phyloP scores from a whole-genome alignment of 2,888 invertebrate genomes.

The Epicampocera succincta region DNA sequence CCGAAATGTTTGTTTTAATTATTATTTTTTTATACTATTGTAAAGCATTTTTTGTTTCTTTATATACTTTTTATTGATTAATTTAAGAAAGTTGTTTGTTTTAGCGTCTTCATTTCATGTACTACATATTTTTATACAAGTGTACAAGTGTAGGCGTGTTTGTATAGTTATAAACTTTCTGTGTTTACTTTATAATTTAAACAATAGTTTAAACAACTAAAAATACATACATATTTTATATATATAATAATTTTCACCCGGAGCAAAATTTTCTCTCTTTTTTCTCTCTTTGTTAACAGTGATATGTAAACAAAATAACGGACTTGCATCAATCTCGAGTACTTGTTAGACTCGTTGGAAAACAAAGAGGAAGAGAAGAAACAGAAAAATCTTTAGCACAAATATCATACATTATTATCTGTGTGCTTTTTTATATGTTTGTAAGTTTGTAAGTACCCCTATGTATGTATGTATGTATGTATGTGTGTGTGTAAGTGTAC shows the following conservation, averaged over 20 bases:
- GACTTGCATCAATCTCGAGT: too few species aligned
- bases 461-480: background rate
- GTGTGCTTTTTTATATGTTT: background rate
- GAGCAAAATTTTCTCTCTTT: too few species aligned
- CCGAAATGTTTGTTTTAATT: constrained; percentile 39
- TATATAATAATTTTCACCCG: background rate
- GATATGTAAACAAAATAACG: too few species aligned
- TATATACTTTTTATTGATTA: background rate
- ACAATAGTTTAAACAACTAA: background rate
- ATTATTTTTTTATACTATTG: constrained; percentile 18
- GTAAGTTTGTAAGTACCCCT: background rate
- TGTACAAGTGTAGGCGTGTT: too few species aligned
- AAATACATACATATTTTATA: background rate
- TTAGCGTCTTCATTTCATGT: background rate
- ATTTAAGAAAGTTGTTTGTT: background rate
- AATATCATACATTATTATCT: constrained; percentile 10
- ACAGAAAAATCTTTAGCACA: background rate
- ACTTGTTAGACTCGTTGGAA: too few species aligned
- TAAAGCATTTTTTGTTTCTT: constrained; percentile 47
- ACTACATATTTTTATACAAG: background rate
- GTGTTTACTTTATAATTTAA: background rate
- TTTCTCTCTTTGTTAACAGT: too few species aligned
- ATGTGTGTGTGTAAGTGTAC: constrained; percentile 35
- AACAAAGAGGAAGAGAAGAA: background rate
- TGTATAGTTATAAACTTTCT: background rate